Base-by-base conservation (phyloP, 2,797 vertebrate species). In the Protonibea diacanthus region DNA sequence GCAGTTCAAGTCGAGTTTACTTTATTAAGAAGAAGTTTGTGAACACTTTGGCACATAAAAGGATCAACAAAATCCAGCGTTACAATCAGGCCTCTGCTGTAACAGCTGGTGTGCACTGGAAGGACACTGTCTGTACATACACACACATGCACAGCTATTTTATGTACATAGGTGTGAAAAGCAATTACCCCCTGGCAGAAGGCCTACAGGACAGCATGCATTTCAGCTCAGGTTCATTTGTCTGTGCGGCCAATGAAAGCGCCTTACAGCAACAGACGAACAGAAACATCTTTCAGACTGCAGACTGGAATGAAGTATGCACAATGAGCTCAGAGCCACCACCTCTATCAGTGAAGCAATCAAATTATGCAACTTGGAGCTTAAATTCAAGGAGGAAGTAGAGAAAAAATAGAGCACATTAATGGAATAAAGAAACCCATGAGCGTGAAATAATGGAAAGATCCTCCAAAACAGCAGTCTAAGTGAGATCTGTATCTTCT, bases 401-500 rank as follows among this genome's bases (percentile, higher is more conserved):
- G 17, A 21, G 55, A 33, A 65, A 67, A 88, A 84, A 78, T 76
- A 42, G 69, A 86, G 71, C 74, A 71, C 59, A 76, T 85, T 69
- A 80, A 83, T 66, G 68, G 48, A 84, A 82, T 66, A 70, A 82
- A 76, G 73, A 57, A 84, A 81, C 0, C 6, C 40, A 64, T 70
- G 71, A 92, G 84, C 59, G 23, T 77, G 83, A 87, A 91, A 88
- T 83, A 81, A 90, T 84, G 71, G 63, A 70, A 45, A 49, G 42
- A 83, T 81, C 59, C 77, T 83, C 71, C 64, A 64, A 78, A 86
- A 88, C 68, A 87, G 85, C 79, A 71, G 83, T 64, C 58, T 75
- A 70, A 87, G 82, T 80, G 52, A 87, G 88, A 92, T 91, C 55
- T 72, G 71, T 87, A 86, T 94, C 83, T 79, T 67, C 61, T 25